Percentiles rank a stretch among this genome's conserved stretches.
phyloP scores from a whole-genome alignment of 2,113 vertebrate genomes.

The Hippolais icterina region DNA sequence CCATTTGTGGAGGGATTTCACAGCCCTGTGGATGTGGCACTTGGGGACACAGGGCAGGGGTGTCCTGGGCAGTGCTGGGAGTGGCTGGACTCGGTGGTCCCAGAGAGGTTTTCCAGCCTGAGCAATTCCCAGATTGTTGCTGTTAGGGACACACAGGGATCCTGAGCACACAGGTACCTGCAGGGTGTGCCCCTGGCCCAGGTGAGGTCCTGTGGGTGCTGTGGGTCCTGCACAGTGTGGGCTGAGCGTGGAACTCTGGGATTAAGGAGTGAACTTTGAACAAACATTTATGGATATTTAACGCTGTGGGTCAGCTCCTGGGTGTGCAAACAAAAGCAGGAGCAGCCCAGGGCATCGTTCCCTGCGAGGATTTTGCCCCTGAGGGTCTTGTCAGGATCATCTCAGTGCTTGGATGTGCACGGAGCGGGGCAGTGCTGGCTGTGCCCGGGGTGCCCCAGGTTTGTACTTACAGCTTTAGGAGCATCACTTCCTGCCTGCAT shows the following conservation, averaged over 20 bases:
- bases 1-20: not conserved
- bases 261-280: not conserved
- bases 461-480: not conserved
- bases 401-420: not conserved
- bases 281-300: not conserved
- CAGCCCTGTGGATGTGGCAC: not conserved
- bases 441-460: not conserved
- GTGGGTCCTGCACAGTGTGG: not conserved
- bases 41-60: not conserved
- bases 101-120: not conserved
- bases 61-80: not conserved
- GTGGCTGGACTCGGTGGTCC: not conserved
- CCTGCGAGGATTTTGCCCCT: not conserved
- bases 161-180: not conserved
- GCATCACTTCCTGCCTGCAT: not conserved
- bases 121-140: not conserved
- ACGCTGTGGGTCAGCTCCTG: not conserved
- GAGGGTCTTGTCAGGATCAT: not conserved
- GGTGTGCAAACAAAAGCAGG: not conserved
- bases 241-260: not conserved
- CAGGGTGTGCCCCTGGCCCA: not conserved
- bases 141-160: not conserved
- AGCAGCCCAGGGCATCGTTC: not conserved
- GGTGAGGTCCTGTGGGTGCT: not conserved
- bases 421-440: not conserved